Evolutionary conservation across 2,888 invertebrate species (phyloP), one percentile per base, ranked within the genome.

Genomic region (Synanthedon andrenaeformis): DNA sequence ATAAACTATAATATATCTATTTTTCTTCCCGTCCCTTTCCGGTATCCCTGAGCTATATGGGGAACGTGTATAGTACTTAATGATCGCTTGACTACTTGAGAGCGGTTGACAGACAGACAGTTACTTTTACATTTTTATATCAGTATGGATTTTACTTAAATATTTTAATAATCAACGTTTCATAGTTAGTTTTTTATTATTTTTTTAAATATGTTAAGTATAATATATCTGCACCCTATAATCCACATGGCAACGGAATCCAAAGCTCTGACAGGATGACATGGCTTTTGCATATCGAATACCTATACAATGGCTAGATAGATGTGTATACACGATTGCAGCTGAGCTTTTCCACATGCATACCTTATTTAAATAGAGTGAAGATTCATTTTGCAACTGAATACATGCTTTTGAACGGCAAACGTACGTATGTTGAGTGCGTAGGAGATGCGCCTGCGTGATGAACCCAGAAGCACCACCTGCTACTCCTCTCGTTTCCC

Each of bases 401-500:
- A 49, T 12, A 11, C 4, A 12, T 12, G 49, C 11, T 49, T 49
- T 6, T 49, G 5, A 17, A 17, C 49, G 14, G 49, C 23, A 10
- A 49, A 49, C 17, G 49, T 17, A 19, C 3, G 19, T 23, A 14
- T 14, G 49, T 41, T 23, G 12, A 13, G 49, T 19, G 19, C 11
- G 49, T 14, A 51, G 51, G 42, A 41, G 53, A 42, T 61, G 64
- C 78, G 79, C 79, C 71, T 74, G 79, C 76, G 76, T 62, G 60
- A 58, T 77, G 79, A 76, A 78, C 76, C 64, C 69, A 62, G 69
- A 64, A 66, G 59, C 62, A 62, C 62, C 73, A 74, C 73, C 72
- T 67, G 69, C 66, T 67, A 62, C 69, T 70, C 67, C 66, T 57
- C 51, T 19, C 53, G 54, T 52, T 55, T 53, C 50, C 52, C 56